These are phyloP conservation scores for Phenacoccus solenopsis DNA, from an alignment of 1,140 invertebrate species.

Conservation along the genomic window DNA sequence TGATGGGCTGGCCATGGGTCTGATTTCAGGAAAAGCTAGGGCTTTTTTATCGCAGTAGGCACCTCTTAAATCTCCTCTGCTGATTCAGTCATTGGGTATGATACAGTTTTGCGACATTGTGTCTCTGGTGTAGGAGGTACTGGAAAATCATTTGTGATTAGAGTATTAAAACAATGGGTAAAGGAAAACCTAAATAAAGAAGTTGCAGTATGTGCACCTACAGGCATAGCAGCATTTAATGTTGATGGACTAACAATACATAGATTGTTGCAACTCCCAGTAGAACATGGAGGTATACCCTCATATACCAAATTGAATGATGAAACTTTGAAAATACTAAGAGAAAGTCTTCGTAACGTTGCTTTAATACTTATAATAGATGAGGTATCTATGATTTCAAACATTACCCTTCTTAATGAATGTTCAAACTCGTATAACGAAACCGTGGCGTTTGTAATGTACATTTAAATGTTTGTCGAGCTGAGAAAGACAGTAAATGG, in stretches of 20 bases:
- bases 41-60: too few species aligned
- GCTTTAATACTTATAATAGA: conserved; percentile 29
- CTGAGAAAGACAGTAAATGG: too few species aligned
- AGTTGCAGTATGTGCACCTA: conserved; percentile 27
- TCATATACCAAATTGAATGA: conserved; percentile 26
- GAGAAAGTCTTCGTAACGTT: conserved; percentile 27
- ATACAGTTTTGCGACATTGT: conserved; percentile 21
- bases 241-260: conserved; percentile 28
- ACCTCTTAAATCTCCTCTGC: too few species aligned
- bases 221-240: conserved; percentile 29
- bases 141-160: conserved; percentile 27
- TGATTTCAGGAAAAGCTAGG: too few species aligned
- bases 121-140: conserved; percentile 25
- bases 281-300: conserved; percentile 25
- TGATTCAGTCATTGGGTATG: too few species aligned
- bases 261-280: conserved; percentile 27
- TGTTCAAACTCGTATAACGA: too few species aligned
- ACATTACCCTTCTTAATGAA: too few species aligned
- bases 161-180: conserved; percentile 23
- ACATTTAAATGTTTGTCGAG: too few species aligned
- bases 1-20: too few species aligned
- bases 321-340: conserved; percentile 26
- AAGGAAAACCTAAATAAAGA: conserved; percentile 25
- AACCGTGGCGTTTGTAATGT: too few species aligned
- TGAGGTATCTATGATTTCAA: conserved; percentile 33